Percentiles rank a stretch among this genome's conserved stretches.
These are phyloP conservation scores for Oncorhynchus masou DNA, from an alignment of 2,113 vertebrate genomes.

Conservation along the genomic window DNA sequence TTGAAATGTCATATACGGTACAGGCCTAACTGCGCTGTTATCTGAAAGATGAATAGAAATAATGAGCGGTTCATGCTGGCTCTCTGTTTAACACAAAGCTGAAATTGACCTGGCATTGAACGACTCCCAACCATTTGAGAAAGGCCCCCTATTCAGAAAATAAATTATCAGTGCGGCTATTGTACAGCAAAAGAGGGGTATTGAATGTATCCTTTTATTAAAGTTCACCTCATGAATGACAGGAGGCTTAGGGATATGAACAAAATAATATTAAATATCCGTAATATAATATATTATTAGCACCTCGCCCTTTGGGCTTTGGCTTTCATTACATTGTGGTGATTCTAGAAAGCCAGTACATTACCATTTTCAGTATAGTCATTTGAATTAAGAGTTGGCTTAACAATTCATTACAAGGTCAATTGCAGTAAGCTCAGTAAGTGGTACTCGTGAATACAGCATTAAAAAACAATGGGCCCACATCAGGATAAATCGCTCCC, in stretches of 20 bases:
- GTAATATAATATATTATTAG: neutral
- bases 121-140: neutral
- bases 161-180: neutral
- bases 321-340: neutral
- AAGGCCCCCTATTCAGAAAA: neutral
- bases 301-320: neutral
- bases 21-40: neutral
- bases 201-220: neutral
- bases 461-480: no score
- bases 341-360: neutral
- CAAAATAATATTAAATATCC: neutral
- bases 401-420: neutral
- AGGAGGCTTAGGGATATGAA: neutral
- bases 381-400: neutral
- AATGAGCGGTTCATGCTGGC: neutral
- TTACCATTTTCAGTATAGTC: neutral
- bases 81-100: neutral
- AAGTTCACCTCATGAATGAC: neutral
- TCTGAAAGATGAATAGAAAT: neutral
- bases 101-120: neutral
- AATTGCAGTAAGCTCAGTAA: neutral
- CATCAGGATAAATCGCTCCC: no score
- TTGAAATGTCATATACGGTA: neutral
- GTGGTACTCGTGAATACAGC: neutral
- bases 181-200: neutral